phyloP scores from a whole-genome alignment of 1,140 invertebrate species.

The Charaxes varanes region DNA sequence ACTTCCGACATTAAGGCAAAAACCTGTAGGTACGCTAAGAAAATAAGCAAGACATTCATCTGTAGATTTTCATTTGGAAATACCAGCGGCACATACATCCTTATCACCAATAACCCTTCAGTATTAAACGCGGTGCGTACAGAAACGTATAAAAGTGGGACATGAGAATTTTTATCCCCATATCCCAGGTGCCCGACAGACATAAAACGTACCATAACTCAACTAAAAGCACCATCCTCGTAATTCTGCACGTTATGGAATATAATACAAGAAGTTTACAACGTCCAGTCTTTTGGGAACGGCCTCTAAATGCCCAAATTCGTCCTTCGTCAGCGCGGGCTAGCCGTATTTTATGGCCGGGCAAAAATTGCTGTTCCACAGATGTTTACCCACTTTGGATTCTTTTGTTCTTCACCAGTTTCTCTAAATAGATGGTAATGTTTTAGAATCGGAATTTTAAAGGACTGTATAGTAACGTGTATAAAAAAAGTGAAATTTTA shows the following conservation, averaged over 20 bases:
- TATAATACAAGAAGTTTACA: constrained; percentile 45
- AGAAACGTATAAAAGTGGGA: not conserved
- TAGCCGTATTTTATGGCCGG: constrained; percentile 41
- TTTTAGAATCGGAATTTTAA: too few relatives aligned
- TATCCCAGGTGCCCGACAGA: constrained; percentile 20
- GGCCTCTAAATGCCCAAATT: constrained; percentile 36
- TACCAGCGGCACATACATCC: too few relatives aligned
- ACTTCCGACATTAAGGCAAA: too few relatives aligned
- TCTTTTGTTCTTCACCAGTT: too few relatives aligned
- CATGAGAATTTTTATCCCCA: constrained; percentile 16
- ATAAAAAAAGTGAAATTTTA: too few relatives aligned
- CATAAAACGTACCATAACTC: constrained; percentile 44
- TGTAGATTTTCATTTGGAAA: too few relatives aligned
- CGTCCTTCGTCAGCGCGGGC: constrained; percentile 39
- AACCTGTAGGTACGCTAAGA: too few relatives aligned
- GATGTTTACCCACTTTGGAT: too few relatives aligned
- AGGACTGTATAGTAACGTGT: too few relatives aligned
- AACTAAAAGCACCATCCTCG: constrained; percentile 35
- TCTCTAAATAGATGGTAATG: too few relatives aligned
- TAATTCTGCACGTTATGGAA: constrained; percentile 41
- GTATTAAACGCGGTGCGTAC: constrained; percentile 1
- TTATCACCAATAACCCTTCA: not conserved
- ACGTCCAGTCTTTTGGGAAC: constrained; percentile 29
- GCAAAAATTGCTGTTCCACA: constrained; percentile 20
- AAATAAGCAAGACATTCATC: too few relatives aligned